Evolutionary conservation across 53 echinoderm and acorn worm genomes (phyloP), one percentile per base, ranked within the genome.

Genomic region (Glandiceps talaboti): DNA sequence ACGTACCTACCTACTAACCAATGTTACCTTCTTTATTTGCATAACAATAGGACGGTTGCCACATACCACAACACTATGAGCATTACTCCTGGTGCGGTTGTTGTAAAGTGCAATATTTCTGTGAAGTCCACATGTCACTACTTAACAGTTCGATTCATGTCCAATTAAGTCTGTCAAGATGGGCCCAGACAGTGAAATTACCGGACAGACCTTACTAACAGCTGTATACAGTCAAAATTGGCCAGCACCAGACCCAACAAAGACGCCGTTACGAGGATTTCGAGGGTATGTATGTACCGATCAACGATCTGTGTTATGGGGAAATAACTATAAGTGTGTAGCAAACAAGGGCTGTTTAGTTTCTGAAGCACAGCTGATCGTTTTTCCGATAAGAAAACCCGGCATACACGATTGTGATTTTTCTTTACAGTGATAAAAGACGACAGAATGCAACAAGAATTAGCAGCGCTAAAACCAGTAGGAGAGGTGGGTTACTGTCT

Each of bases 191-290:
- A 45, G 64, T 20, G 64, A 45, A 20, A 45, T 45, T 20, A 45
- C 64, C 6, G 64, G 64, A 45, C 64, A 45, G 20, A 20, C 64
- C 6, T 77, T 83, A 28, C 85, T 85, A 0, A 85, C 82, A 27
- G 76, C 85, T 26, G 89, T 89, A 1, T 89, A 89, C 73, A 85
- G 89, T 73, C 89, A 89, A 80, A 85, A 85, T 28, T 89, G 85
- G 85, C 89, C 89, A 25, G 89, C 83, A n/a, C 89, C 89, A 75
- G 83, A 82, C 75, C 76, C 82, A 30, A 82, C 25, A 0, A 74
- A 80, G 45, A 82, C 74, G 28, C 76, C 77, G 29, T 33, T 78
- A 14, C 74, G 32, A 20, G 89, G 79, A 45, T 89, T 85, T 31
- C 77, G 33, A 33, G 85, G 89, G 89, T 85, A 33, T 79, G 85